Percentiles rank a stretch among this genome's conserved stretches.
Evolutionary conservation across 2,113 vertebrate species (phyloP).

Genomic region (Corythaeola cristata): DNA sequence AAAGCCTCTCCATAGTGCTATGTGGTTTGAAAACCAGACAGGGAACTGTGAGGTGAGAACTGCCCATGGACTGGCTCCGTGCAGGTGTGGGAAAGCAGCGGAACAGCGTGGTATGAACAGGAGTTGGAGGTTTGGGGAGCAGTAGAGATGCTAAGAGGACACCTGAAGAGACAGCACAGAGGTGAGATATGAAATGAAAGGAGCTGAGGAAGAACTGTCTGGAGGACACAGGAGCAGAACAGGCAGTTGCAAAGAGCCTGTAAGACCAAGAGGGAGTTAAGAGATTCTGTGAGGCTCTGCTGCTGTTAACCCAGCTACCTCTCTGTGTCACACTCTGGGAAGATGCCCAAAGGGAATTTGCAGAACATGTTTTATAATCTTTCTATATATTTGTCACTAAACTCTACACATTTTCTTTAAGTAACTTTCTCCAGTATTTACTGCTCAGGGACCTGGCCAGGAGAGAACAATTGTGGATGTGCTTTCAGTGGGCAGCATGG

Average conservation of each 20-base stretch:
- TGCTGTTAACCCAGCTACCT: not conserved
- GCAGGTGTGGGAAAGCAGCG: not conserved
- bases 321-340: not conserved
- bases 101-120: fast-evolving
- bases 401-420: not conserved
- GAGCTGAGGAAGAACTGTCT: not conserved
- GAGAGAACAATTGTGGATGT: not conserved
- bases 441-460: not conserved
- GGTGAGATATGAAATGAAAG: not conserved
- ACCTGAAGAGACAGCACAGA: not conserved
- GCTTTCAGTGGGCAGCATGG: fast-evolving
- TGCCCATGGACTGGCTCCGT: fast-evolving
- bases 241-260: not conserved
- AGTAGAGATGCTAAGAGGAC: not conserved
- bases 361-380: not conserved
- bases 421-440: not conserved
- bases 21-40: not conserved
- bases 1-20: not conserved
- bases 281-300: not conserved
- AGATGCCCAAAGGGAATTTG: not conserved
- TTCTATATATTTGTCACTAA: not conserved
- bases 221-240: not conserved
- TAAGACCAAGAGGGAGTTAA: not conserved
- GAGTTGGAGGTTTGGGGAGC: not conserved
- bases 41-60: not conserved